phyloP scores from a whole-genome alignment of 2,888 invertebrate genomes.

The Scaptomyza caliginosa region DNA sequence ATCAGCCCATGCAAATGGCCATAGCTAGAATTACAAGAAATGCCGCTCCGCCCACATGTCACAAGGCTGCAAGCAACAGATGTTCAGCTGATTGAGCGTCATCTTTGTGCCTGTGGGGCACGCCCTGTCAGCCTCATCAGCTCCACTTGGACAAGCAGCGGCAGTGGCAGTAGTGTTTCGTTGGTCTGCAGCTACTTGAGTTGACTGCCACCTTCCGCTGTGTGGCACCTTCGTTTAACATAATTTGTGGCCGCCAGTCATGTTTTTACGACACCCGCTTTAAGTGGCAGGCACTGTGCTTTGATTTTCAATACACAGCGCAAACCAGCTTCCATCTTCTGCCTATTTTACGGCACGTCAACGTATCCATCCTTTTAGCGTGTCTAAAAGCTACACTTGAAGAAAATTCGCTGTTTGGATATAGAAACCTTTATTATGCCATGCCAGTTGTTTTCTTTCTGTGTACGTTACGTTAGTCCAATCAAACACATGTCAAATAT shows the following conservation, averaged over 20 bases:
- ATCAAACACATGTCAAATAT: slow-evolving; percentile 73
- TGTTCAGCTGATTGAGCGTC: slow-evolving; percentile 69
- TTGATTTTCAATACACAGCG: slow-evolving; percentile 34
- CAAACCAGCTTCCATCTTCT: slow-evolving; percentile 2
- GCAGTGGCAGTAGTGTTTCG: not conserved
- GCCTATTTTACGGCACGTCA: slow-evolving; percentile 25
- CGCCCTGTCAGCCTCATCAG: slow-evolving; percentile 61
- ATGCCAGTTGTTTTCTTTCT: not conserved
- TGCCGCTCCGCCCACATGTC: slow-evolving; percentile 58
- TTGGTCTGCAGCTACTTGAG: slow-evolving; percentile 58
- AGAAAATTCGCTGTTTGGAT: not conserved
- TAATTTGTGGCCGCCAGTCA: slow-evolving; percentile 74
- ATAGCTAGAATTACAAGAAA: slow-evolving; percentile 27
- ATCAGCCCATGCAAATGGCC: slow-evolving; percentile 49
- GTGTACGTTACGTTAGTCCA: slow-evolving; percentile 44
- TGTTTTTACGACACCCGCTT: slow-evolving; percentile 69
- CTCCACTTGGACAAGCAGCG: slow-evolving; percentile 17
- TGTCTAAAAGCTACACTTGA: not conserved
- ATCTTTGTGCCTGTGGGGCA: slow-evolving; percentile 54
- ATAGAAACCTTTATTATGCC: not conserved
- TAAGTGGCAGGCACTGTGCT: slow-evolving; percentile 45
- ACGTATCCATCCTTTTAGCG: slow-evolving; percentile 20
- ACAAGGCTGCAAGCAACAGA: slow-evolving; percentile 56
- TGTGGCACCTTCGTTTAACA: slow-evolving; percentile 65
- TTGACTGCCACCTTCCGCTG: slow-evolving; percentile 54